Percentiles rank a stretch among this genome's conserved stretches.
Conservation (phyloP, 2,888 invertebrate species). For the Camponotus fellah region DNA sequence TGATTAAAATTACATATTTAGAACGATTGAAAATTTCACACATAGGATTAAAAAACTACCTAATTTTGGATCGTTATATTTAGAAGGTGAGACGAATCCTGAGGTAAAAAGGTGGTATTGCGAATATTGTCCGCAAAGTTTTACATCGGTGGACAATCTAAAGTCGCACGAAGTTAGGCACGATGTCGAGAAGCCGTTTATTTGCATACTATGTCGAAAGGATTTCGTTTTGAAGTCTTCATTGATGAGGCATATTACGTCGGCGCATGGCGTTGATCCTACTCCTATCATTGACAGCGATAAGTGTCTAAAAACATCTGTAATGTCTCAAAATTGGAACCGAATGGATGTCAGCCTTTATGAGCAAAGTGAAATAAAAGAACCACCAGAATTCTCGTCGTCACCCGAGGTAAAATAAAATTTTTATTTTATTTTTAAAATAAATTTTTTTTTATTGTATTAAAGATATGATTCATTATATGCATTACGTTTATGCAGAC, state of each 20-base stretch:
- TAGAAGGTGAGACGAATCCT: conserved; percentile 74
- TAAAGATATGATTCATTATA: not conserved
- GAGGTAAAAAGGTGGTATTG: conserved; percentile 82
- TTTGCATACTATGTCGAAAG: conserved; percentile 87
- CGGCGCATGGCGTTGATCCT: conserved; percentile 87
- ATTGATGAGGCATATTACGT: conserved; percentile 87
- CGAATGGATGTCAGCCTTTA: conserved; percentile 70
- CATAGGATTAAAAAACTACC: conserved; percentile 56
- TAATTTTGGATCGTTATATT: not conserved
- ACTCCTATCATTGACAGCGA: conserved; percentile 83
- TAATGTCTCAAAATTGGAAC: conserved; percentile 70
- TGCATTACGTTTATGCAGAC: conserved; percentile 42
- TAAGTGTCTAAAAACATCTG: conserved; percentile 80
- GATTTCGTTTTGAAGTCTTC: conserved; percentile 86
- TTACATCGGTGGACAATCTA: conserved; percentile 78
- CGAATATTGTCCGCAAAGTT: conserved; percentile 81
- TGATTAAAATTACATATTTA: conserved; percentile 55
- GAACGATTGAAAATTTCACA: not conserved
- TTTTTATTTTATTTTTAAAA: no score
- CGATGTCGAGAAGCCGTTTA: conserved; percentile 84
- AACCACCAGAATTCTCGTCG: conserved; percentile 55
- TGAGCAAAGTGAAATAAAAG: conserved; percentile 58
- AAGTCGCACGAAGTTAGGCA: conserved; percentile 82
- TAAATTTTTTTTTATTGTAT: not conserved
- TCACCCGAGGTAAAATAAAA: conserved; percentile 61